Evolutionary conservation across 2,113 vertebrate species (phyloP), one percentile per base, ranked within the genome.

Genomic region (Hystrix brachyura): DNA sequence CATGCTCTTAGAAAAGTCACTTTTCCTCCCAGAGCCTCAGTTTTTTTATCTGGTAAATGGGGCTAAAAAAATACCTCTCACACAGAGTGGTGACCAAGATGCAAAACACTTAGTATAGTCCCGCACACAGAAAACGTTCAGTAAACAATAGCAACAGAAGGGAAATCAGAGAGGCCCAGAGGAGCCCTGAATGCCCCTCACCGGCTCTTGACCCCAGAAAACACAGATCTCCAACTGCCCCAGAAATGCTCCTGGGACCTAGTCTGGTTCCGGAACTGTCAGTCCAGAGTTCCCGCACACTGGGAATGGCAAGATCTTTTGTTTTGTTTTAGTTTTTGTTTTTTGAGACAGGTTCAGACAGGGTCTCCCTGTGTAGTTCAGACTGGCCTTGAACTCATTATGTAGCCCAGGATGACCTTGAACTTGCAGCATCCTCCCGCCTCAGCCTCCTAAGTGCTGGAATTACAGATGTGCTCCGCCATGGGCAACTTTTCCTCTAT

Each of bases 61-160:
- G 60, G 76, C 71, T 94, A 87, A 96, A 97, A 97, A 38, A 94
- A 87, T 93, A 88, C 1, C 81, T 94, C 59, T 74, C 81, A 93
- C 67, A 62, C 79, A 67, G 71, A 17, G 4, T 67, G 90, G 69
- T 71, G 83, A 90, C 79, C 46, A 60, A 95, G 90, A 60, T 95
- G 91, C 90, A 97, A 96, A 97, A 83, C 23, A 71, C 17, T 32
- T 25, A 86, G 43, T 17, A 18, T 11, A 46, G 74, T 64, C 38
- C 65, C 7, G 29, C n/a, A 62, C 14, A 13, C 3, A 84, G 84
- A 67, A 82, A 67, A 85, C 74, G 64, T 38, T 57, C 59, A 55
- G 3, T 71, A 60, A 23, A 14, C 1, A 10, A 46, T 32, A 94
- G 69, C n/a, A 32, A 1, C 46, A 57, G 59, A 14, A 65, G 32